A percentile compares a stretch with the other conserved stretches of the same genome.
These are phyloP conservation scores for Pogonocichla stellata DNA, from an alignment of 2,113 vertebrate species.

Conservation along the genomic window DNA sequence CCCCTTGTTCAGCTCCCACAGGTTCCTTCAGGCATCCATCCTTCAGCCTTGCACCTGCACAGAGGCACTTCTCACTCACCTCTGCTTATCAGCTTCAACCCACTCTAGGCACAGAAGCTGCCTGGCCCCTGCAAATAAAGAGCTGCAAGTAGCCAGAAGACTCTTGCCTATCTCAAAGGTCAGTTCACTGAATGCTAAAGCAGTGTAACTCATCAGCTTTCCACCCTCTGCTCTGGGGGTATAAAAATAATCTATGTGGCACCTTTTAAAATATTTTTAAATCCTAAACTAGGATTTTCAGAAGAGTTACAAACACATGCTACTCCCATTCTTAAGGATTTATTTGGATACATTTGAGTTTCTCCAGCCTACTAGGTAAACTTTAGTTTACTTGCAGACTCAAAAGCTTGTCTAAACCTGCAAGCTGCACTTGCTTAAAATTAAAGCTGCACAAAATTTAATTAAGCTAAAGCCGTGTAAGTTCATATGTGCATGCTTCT, in stretches of 20 bases:
- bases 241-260: background rate
- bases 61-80: background rate
- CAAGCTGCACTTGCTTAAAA: background rate
- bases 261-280: background rate
- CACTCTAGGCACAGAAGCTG: background rate
- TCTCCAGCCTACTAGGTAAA: background rate
- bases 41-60: background rate
- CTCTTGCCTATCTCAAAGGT: background rate
- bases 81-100: background rate
- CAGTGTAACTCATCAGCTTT: background rate
- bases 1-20: background rate
- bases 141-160: background rate
- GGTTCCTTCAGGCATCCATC: background rate
- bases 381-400: background rate
- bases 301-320: background rate
- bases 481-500: background rate
- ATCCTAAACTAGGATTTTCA: background rate
- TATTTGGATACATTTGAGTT: background rate
- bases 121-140: background rate
- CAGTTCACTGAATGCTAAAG: background rate
- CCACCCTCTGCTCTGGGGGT: background rate
- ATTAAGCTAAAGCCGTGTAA: background rate
- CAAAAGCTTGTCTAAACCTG: background rate
- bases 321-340: background rate
- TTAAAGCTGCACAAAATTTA: background rate